Evolutionary conservation across 2,797 vertebrate species (phyloP), one percentile per base, ranked within the genome.

Genomic region (Caiman crocodilus): DNA sequence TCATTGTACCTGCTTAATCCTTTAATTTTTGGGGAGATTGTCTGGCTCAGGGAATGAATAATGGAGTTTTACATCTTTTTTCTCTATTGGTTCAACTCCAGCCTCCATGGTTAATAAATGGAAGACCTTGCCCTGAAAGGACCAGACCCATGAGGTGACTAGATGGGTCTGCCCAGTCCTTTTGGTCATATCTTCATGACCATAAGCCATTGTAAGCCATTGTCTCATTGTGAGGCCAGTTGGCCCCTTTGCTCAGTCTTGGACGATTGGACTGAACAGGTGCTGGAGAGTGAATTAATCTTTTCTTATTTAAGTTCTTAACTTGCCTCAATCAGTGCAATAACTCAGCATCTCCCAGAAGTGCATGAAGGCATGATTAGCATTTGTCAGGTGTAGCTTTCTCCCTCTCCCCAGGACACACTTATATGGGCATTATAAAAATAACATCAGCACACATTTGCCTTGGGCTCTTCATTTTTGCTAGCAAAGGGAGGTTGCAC

Each of bases 371-470:
- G 73, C 0, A 1, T 28, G 32, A 30, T 11, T 56, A 26, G 83
- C 0, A 9, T 93, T 85, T 65, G 82, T 60, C 0, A 0, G 1
- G 4, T 16, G 85, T 76, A 0, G 0, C 58, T 4, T 56, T 81
- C 87, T 15, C 1, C 16, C 32, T 42, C 55, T 86, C 0, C 1
- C 71, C 23, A 14, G 30, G 79, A 42, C 59, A 14, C 14, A 35
- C 69, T 61, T n/a, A 2, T 26, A 17, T 42, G 42, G 26, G 59
- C 25, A 88, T 50, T 21, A 23, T 73, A 73, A 73, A 10, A 8
- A 73, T 42, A 15, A 35, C 20, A 55, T 61, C 64, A 87, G 20
- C 30, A 20, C 11, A 42, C 14, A 60, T 18, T 0, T 28, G 74
- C 56, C 32, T 85, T 79, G 71, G 90, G 32, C 11, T 14, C 0